Conservation (phyloP, 2,797 vertebrate genomes). For the Pogonophryne albipinna region DNA sequence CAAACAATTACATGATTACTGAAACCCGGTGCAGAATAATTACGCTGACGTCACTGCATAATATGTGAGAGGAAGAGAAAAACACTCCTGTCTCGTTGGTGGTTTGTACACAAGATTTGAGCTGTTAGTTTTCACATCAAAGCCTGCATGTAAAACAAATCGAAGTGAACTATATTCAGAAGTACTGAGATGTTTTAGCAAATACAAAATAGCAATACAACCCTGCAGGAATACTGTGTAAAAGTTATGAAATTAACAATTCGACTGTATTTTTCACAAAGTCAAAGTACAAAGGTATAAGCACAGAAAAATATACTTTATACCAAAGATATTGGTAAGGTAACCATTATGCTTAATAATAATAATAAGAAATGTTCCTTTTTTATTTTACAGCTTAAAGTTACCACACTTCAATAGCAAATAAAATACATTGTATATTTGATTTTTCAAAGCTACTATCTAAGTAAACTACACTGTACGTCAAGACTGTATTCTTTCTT, state of each 20-base stretch:
- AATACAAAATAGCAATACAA: neutral
- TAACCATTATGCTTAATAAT: too few relatives aligned
- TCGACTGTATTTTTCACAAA: too few relatives aligned
- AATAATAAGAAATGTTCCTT: too few relatives aligned
- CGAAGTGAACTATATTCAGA: too few relatives aligned
- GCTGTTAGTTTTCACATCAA: slow-evolving; percentile 7
- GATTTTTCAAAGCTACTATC: neutral
- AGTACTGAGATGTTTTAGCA: too few relatives aligned
- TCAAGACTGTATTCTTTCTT: neutral
- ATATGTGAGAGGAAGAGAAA: slow-evolving; percentile 27
- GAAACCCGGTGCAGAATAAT: slow-evolving; percentile 28
- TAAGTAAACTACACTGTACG: too few relatives aligned
- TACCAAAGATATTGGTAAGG: too few relatives aligned
- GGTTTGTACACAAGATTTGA: slow-evolving; percentile 2
- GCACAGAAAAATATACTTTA: too few relatives aligned
- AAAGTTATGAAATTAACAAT: neutral
- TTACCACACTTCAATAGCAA: neutral
- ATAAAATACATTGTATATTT: neutral
- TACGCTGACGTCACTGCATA: slow-evolving; percentile 20
- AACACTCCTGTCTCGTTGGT: slow-evolving; percentile 1
- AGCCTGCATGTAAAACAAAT: neutral
- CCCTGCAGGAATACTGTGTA: neutral
- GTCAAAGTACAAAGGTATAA: neutral
- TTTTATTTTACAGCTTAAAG: neutral
- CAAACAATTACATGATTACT: slow-evolving; percentile 43